These are phyloP conservation scores for Diarsia mendica DNA, from an alignment of 2,888 invertebrate genomes.

Conservation along the genomic window DNA sequence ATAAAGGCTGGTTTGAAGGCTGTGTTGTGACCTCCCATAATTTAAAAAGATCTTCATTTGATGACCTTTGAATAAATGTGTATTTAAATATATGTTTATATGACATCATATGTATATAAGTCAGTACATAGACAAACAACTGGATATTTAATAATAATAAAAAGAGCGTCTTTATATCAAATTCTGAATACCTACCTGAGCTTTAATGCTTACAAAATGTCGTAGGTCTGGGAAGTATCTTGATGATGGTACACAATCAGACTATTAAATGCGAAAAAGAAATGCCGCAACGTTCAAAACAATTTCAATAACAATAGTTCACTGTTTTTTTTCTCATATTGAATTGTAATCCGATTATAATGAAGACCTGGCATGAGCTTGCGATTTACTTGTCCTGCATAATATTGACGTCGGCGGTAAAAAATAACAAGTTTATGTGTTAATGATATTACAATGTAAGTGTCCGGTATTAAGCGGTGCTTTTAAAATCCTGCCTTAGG, in stretches of 20 bases:
- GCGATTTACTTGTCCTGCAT: conserved; percentile 24
- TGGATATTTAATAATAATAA: conserved; percentile 17
- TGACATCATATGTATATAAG: conserved; percentile 55
- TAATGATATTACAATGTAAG: conserved; percentile 44
- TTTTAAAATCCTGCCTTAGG: conserved; percentile 50
- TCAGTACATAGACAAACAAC: conserved; percentile 28
- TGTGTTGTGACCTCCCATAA: conserved; percentile 51
- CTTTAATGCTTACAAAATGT: conserved; percentile 4
- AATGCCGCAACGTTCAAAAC: background rate
- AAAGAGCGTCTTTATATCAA: background rate
- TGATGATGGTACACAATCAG: background rate
- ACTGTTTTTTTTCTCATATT: background rate
- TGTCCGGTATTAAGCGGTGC: conserved; percentile 18
- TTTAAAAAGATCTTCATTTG: conserved; percentile 46
- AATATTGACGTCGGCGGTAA: conserved; percentile 30
- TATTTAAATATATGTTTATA: conserved; percentile 44
- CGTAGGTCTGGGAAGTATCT: background rate
- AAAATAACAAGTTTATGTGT: conserved; percentile 40
- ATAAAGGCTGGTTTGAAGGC: conserved; percentile 23
- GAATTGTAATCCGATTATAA: conserved; percentile 37
- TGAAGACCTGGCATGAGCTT: conserved; percentile 22
- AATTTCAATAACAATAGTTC: background rate
- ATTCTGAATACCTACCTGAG: background rate
- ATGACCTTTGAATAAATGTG: conserved; percentile 56
- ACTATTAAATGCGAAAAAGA: conserved; percentile 1